Conservation (phyloP, 2,113 vertebrate species). For the Lanius ludovicianus region DNA sequence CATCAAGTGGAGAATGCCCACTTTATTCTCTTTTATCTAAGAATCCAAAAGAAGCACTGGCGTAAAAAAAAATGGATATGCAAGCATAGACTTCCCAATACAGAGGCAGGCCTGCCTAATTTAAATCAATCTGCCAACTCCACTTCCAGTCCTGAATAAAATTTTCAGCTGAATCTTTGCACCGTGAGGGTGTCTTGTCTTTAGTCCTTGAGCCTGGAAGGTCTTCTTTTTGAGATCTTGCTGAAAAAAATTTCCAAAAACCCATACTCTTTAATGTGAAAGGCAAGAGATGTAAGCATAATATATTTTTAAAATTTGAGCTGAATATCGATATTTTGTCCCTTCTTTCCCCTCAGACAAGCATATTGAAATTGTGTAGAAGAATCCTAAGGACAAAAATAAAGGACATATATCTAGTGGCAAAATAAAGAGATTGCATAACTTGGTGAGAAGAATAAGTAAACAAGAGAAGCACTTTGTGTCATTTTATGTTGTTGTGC, state of each 20-base stretch:
- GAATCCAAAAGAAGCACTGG: constrained; percentile 57
- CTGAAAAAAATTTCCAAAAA: fast-evolving
- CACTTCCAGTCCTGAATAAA: constrained; percentile 16
- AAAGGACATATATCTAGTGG: neutral
- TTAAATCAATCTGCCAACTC: constrained; percentile 34
- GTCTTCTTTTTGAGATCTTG: neutral
- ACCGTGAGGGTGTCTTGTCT: neutral
- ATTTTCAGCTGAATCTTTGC: neutral
- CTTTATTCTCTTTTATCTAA: constrained; percentile 71
- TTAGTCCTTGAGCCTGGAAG: neutral
- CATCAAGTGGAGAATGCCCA: constrained; percentile 72
- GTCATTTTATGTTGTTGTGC: neutral
- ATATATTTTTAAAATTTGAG: neutral
- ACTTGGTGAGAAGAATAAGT: neutral
- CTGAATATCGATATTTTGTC: neutral
- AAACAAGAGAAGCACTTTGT: neutral
- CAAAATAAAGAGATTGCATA: neutral
- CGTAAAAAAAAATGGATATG: constrained; percentile 49
- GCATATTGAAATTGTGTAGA: neutral
- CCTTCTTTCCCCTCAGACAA: neutral
- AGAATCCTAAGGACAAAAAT: neutral
- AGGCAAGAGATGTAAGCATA: neutral
- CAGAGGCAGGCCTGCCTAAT: constrained; percentile 44
- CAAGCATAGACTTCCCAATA: constrained; percentile 30
- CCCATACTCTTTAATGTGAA: neutral